A percentile compares a stretch with the other conserved stretches of the same genome.
phyloP scores from a whole-genome alignment of 1,140 invertebrate genomes.

The Drosophila triauraria region DNA sequence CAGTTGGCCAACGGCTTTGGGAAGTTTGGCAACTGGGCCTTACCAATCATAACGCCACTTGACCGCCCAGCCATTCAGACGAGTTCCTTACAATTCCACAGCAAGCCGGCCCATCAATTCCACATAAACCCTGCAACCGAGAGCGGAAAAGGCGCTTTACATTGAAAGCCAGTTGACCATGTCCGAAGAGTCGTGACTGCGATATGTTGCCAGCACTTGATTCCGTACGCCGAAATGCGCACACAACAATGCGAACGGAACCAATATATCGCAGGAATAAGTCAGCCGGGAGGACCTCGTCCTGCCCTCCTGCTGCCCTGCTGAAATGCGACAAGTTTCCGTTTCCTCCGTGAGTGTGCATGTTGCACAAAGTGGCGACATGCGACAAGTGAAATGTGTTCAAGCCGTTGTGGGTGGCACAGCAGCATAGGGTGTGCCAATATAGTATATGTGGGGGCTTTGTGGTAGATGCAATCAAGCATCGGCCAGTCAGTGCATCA shows the following conservation, averaged over 20 bases:
- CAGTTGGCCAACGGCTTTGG: conserved; percentile 16
- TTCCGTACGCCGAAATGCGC: conserved; percentile 51
- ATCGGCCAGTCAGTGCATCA: conserved; percentile 23
- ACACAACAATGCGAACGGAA: conserved; percentile 54
- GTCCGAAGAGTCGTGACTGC: conserved; percentile 39
- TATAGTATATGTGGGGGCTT: conserved; percentile 5
- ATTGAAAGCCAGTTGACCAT: conserved; percentile 43
- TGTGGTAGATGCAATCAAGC: conserved; percentile 48
- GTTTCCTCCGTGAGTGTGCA: conserved; percentile 51
- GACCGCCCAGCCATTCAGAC: conserved; percentile 23
- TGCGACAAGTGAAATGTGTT: conserved; percentile 42
- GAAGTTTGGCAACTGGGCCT: conserved; percentile 40
- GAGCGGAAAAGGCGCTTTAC: conserved; percentile 20
- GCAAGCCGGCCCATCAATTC: conserved; percentile 28
- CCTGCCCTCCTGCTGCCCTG: neutral
- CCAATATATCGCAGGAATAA: conserved; percentile 53
- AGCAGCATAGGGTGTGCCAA: neutral
- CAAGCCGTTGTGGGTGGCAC: conserved; percentile 3
- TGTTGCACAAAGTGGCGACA: conserved; percentile 59
- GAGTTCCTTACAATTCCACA: conserved; percentile 27
- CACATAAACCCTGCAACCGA: conserved; percentile 32
- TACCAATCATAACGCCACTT: conserved; percentile 41
- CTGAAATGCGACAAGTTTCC: conserved; percentile 56
- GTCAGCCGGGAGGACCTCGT: conserved; percentile 19
- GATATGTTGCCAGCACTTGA: conserved; percentile 58